Percentiles rank a stretch among this genome's conserved stretches.
phyloP scores from a whole-genome alignment of 2,113 vertebrate species.

The Psephotus haematonotus region DNA sequence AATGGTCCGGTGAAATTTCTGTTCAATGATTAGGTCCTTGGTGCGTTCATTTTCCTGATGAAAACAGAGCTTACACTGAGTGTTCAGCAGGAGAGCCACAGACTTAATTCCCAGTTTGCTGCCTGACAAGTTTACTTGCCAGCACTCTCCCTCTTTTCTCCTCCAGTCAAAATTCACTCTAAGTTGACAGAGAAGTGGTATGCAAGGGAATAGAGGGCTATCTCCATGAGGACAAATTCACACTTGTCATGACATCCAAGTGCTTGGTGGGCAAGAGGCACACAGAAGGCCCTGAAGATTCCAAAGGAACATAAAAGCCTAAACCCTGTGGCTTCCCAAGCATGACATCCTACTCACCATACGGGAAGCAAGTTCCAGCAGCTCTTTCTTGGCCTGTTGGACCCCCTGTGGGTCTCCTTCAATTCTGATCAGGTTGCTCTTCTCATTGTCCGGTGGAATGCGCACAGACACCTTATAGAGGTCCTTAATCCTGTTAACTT shows the following conservation, averaged over 20 bases:
- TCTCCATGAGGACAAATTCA: not conserved
- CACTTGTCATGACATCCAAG: not conserved
- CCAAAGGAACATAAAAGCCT: not conserved
- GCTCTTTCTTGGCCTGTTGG: slow-evolving; percentile 96
- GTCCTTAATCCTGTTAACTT: slow-evolving; percentile 99
- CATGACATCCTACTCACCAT: slow-evolving; percentile 80
- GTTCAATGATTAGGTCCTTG: slow-evolving; percentile 98
- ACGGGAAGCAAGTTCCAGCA: slow-evolving; percentile 95
- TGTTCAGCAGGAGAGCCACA: not conserved
- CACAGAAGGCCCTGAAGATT: not conserved
- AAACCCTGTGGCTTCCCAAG: not conserved
- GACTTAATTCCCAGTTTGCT: not conserved
- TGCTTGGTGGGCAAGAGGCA: not conserved
- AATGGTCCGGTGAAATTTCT: slow-evolving; percentile 97
- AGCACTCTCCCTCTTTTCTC: not conserved
- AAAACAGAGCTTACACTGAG: not conserved
- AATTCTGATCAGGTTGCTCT: slow-evolving; percentile 96
- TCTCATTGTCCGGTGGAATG: slow-evolving; percentile 97
- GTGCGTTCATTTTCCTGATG: slow-evolving; percentile 97
- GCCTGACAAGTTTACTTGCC: not conserved
- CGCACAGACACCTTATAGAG: slow-evolving; percentile 97
- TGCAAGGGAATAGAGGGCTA: not conserved
- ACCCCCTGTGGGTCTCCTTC: slow-evolving; percentile 98
- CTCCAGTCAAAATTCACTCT: not conserved
- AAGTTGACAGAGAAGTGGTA: not conserved